phyloP scores from a whole-genome alignment of 2,797 vertebrate species.

The Loris lydekkerianus region DNA sequence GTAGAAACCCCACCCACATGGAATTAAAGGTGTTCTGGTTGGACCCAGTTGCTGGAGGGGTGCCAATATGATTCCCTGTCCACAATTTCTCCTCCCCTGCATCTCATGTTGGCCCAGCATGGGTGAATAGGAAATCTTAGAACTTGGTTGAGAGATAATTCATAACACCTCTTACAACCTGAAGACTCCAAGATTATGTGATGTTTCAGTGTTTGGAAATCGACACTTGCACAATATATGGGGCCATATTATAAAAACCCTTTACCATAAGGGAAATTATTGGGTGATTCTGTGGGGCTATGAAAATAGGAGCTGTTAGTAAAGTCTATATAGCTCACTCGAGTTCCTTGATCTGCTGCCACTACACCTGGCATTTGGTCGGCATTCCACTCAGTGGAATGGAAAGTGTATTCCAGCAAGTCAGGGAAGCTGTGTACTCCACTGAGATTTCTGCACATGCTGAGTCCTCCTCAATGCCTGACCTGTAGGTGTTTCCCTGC shows the following conservation, averaged over 20 bases:
- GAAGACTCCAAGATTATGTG: background rate
- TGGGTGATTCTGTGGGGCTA: background rate
- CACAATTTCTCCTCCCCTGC: background rate
- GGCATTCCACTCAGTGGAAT: background rate
- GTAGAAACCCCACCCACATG: background rate
- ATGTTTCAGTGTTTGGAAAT: background rate
- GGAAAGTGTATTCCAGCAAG: background rate
- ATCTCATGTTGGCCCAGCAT: background rate
- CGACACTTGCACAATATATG: background rate
- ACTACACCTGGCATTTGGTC: background rate
- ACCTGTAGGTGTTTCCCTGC: background rate
- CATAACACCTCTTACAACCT: background rate
- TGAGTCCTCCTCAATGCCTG: background rate
- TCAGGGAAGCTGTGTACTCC: background rate
- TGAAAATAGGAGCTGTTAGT: background rate
- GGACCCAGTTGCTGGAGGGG: no score
- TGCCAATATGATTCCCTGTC: background rate
- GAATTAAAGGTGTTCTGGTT: background rate
- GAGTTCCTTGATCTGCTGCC: background rate
- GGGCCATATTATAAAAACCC: background rate
- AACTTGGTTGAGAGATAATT: background rate
- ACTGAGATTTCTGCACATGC: background rate
- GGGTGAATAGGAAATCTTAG: no score
- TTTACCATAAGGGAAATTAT: background rate
- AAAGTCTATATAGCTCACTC: background rate